Evolutionary conservation across 2,888 invertebrate species (phyloP).

Genomic region (Rhopalosiphum nymphaeae): DNA sequence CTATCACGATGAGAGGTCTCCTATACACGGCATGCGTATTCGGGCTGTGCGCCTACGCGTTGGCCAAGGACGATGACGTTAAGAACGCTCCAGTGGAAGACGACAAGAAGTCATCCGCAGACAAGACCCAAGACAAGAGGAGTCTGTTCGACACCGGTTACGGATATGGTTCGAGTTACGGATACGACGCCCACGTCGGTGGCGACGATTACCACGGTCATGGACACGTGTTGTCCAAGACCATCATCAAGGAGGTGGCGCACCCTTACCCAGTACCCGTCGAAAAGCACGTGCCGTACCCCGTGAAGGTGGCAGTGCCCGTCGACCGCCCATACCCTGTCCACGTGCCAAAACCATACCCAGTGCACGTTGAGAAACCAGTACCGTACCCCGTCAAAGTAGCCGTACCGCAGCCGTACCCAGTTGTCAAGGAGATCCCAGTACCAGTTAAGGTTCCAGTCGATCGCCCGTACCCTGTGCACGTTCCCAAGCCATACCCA

Average conservation of each 20-base stretch:
- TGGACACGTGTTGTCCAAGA: conserved; percentile 66
- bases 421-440: conserved; percentile 79
- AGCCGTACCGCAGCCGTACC: conserved; percentile 67
- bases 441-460: conserved; percentile 77
- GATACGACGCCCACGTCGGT: conserved; percentile 51
- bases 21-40: conserved; percentile 53
- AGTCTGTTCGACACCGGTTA: conserved; percentile 62
- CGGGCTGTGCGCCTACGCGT: conserved; percentile 49
- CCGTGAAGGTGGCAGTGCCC: conserved; percentile 68
- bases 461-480: conserved; percentile 67
- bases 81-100: background rate
- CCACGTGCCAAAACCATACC: conserved; percentile 68
- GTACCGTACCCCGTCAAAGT: conserved; percentile 68
- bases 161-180: conserved; percentile 64
- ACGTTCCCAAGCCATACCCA: conserved; percentile 82
- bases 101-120: conserved; percentile 13
- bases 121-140: conserved; percentile 51
- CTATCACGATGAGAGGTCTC: conserved; percentile 36
- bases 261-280: conserved; percentile 68
- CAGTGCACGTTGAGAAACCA: conserved; percentile 67
- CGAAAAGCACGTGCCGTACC: conserved; percentile 68
- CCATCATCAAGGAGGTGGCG: conserved; percentile 67
- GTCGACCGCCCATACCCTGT: conserved; percentile 68
- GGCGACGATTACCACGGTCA: conserved; percentile 65
- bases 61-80: background rate